Base-by-base conservation (phyloP, 2,113 vertebrate genomes). In the Greenwoodochromis staneri region DNA sequence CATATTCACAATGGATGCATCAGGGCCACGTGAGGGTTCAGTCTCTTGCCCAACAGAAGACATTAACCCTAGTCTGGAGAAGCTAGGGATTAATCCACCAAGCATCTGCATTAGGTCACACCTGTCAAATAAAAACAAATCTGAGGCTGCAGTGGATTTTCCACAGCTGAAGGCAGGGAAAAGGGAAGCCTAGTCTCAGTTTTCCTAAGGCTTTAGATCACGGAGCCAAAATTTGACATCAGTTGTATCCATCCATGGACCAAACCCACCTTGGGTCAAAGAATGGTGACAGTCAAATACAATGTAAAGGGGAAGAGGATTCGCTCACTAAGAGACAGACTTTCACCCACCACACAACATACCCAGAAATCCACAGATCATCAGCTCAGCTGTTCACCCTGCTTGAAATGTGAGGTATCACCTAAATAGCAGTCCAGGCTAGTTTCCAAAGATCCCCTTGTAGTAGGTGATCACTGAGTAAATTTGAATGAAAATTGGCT, bases 381-480 rank as follows among this genome's bases (percentile, higher is more conserved):
- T 40, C 34, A 69, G 63, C 63, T 21, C 63, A 69, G 19, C 34
- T 8, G 34, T 69, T 69, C 19, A 21, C 34, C 34, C 0, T 69
- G 34, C 17, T 69, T 69, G 63, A 40, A 69, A 40, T 40, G 63
- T 38, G 34, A 69, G 34, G 11, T 40, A 2, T 4, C n/a, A 36
- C n/a, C 7, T 21, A 0, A 24, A 24, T 14, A 24, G 0, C 0
- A 1, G 63, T 8, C 19, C 66, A 71, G n/a, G 5, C 12, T 42
- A 24, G n/a, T 42, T 71, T 71, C n/a, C 66, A 71, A 71, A 71
- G 66, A 71, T 14, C n/a, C n/a, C 38, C 36, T 38, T 40, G 5
- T 1, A 71, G 66, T 2, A 21, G 0, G 0, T 71, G 66, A 71
- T 71, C 36, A 42, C n/a, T 71, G 66, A 71, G 66, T 71, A 42